phyloP scores from a whole-genome alignment of 2,888 invertebrate genomes.

The Orthosia gothica region DNA sequence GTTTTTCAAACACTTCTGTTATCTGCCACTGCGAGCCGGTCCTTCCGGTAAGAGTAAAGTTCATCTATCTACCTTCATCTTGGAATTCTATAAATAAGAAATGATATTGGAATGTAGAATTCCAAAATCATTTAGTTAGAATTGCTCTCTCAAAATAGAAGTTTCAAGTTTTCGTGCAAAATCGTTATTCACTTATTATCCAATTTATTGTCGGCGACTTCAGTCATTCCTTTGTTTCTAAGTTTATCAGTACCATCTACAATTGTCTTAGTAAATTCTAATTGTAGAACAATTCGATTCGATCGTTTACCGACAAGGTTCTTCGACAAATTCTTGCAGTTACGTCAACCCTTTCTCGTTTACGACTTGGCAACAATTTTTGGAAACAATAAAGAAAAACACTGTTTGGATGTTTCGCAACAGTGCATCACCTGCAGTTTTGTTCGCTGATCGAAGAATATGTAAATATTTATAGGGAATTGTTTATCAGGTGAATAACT shows the following conservation, averaged over 20 bases:
- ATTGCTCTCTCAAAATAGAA: slow-evolving; percentile 1
- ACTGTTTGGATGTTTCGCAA: slow-evolving; percentile 32
- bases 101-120: too few relatives aligned
- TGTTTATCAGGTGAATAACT: slow-evolving; percentile 47
- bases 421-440: slow-evolving; percentile 42
- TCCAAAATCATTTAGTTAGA: background rate
- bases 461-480: slow-evolving; percentile 54
- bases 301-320: slow-evolving; percentile 3
- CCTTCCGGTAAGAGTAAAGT: too few relatives aligned
- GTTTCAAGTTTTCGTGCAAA: slow-evolving; percentile 9
- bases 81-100: too few relatives aligned
- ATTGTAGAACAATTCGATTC: background rate
- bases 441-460: slow-evolving; percentile 15
- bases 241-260: slow-evolving; percentile 8
- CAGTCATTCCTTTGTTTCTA: background rate
- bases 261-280: background rate
- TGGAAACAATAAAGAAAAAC: slow-evolving; percentile 46
- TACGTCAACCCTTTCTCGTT: slow-evolving; percentile 50
- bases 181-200: slow-evolving; percentile 27
- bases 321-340: background rate
- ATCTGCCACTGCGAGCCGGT: too few relatives aligned
- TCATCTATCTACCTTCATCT: too few relatives aligned
- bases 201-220: slow-evolving; percentile 24
- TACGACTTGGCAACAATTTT: slow-evolving; percentile 53
- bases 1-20: too few relatives aligned